A percentile compares a stretch with the other conserved stretches of the same genome.
Conservation (phyloP, 2,888 invertebrate species). For the Amitus sp. region DNA sequence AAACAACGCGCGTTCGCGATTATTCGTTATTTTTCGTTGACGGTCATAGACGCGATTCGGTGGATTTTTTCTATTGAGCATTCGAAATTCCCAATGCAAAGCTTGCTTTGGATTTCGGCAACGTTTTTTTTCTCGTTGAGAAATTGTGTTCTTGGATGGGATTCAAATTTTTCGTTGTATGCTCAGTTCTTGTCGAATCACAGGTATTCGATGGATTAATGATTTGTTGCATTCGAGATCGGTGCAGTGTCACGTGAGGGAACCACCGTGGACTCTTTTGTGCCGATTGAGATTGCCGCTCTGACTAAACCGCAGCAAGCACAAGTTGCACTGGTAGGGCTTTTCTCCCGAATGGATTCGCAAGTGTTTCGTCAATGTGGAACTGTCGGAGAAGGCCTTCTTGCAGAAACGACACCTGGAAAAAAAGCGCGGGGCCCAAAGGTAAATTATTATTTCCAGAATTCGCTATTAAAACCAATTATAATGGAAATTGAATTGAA, state of each 20-base stretch:
- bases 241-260: slow-evolving; percentile 60
- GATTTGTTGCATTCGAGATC: slow-evolving; percentile 38
- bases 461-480: no score
- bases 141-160: no score
- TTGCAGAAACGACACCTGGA: slow-evolving; percentile 91
- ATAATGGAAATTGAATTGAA: no score
- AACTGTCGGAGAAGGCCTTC: slow-evolving; percentile 98
- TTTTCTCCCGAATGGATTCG: slow-evolving; percentile 93
- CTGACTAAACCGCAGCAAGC: slow-evolving; percentile 92
- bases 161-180: slow-evolving; percentile 54
- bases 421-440: slow-evolving; percentile 30
- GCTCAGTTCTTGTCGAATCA: slow-evolving; percentile 57
- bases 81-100: not conserved
- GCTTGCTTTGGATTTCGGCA: not conserved
- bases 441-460: no score
- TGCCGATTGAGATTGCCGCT: slow-evolving; percentile 98
- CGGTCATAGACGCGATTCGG: not conserved
- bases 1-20: not conserved
- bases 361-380: slow-evolving; percentile 96
- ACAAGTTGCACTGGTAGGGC: slow-evolving; percentile 97
- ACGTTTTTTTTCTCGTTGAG: no score
- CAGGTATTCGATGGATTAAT: slow-evolving; percentile 61
- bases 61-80: not conserved
- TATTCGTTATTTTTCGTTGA: not conserved
- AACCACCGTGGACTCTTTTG: slow-evolving; percentile 92